A percentile compares a stretch with the other conserved stretches of the same genome.
Conservation (phyloP, 2,888 invertebrate species). For the Drosophila paranaensis region DNA sequence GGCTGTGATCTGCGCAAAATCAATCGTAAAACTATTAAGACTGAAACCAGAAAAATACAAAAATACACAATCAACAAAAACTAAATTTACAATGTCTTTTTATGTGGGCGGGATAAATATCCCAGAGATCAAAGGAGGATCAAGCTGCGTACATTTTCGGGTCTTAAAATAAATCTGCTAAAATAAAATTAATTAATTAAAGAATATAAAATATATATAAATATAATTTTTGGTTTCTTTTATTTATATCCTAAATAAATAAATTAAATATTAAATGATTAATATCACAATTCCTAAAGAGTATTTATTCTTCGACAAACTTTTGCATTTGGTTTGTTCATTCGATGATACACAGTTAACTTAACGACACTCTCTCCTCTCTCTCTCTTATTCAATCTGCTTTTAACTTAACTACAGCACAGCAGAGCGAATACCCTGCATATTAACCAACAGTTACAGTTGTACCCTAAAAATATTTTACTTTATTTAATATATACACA, state of each 20-base stretch:
- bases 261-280: too few relatives aligned
- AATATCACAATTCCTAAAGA: neutral
- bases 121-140: too few relatives aligned
- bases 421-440: neutral
- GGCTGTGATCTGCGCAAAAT: slow-evolving; percentile 3
- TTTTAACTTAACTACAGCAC: neutral
- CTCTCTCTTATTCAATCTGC: neutral
- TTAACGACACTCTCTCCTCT: neutral
- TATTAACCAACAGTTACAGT: neutral
- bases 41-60: slow-evolving; percentile 43
- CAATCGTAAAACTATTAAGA: slow-evolving; percentile 32
- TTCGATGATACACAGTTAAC: neutral
- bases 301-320: neutral
- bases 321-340: neutral
- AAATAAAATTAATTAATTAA: too few relatives aligned
- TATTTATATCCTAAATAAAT: neutral
- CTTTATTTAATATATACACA: neutral
- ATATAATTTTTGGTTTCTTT: too few relatives aligned
- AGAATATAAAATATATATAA: too few relatives aligned
- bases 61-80: slow-evolving; percentile 8
- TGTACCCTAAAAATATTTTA: neutral
- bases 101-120: neutral
- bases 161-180: too few relatives aligned
- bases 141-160: too few relatives aligned
- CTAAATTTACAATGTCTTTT: slow-evolving; percentile 13